These are phyloP conservation scores for Nannoperca australis DNA, from an alignment of 2,797 vertebrate species.

Conservation along the genomic window DNA sequence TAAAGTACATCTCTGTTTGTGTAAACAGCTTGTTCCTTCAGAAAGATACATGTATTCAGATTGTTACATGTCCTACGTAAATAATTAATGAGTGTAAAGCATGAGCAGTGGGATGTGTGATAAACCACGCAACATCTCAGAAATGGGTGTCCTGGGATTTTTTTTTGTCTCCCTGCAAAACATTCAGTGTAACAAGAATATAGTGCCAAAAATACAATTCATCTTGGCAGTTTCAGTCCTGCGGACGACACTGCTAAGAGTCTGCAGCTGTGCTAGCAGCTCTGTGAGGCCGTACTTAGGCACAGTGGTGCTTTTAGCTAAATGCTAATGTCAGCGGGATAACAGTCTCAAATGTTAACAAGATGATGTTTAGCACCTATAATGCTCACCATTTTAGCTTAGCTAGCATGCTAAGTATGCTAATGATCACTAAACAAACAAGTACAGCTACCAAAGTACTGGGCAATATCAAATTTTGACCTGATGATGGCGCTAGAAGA, in stretches of 20 bases:
- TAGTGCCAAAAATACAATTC: constrained; percentile 22
- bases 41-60: constrained; percentile 28
- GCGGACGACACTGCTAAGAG: background rate
- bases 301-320: background rate
- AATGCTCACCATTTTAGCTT: background rate
- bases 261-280: background rate
- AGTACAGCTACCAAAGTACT: background rate
- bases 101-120: constrained; percentile 28
- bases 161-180: constrained; percentile 9
- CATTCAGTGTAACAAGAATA: constrained; percentile 11
- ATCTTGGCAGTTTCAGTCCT: constrained; percentile 4
- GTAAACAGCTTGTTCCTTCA: constrained; percentile 44
- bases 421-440: background rate
- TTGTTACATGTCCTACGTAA: constrained; percentile 31
- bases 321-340: background rate
- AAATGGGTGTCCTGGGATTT: constrained; percentile 26
- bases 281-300: background rate
- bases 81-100: constrained; percentile 49
- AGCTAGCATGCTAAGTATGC: background rate
- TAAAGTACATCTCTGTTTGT: constrained; percentile 36
- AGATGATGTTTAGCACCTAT: background rate
- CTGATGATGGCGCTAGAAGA: background rate
- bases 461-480: background rate
- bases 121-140: constrained; percentile 29
- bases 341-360: background rate